Conservation (phyloP, 2,113 vertebrate genomes). For the Dasyornis broadbenti region DNA sequence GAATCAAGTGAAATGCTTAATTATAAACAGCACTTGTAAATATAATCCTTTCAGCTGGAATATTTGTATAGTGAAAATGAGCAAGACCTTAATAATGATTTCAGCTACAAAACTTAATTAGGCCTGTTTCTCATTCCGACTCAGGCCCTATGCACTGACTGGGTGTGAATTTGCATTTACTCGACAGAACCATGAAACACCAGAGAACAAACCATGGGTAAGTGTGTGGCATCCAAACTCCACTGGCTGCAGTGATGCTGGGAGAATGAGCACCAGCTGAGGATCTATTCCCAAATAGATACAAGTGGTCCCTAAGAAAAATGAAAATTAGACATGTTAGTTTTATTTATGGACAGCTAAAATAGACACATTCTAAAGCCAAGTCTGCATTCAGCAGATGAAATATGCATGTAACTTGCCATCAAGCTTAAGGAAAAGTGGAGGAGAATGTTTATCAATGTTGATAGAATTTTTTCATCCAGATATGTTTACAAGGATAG, state of each 20-base stretch:
- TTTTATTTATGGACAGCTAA: background rate
- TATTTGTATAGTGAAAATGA: background rate
- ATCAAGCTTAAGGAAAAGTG: background rate
- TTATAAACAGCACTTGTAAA: conserved; percentile 41
- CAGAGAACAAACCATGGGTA: background rate
- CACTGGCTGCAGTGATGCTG: background rate
- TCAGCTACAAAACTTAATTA: conserved; percentile 20
- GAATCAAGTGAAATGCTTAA: background rate
- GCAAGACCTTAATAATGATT: background rate
- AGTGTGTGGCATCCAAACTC: background rate
- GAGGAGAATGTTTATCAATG: background rate
- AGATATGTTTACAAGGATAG: background rate
- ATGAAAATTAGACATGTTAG: background rate
- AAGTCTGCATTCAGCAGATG: background rate
- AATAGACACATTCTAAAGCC: background rate
- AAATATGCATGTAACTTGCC: background rate
- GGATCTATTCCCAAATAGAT: background rate
- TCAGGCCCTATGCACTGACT: background rate
- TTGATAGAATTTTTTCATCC: background rate
- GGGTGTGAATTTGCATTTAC: background rate
- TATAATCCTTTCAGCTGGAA: conserved; percentile 12
- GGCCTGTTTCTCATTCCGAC: background rate
- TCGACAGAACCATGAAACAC: rapidly evolving
- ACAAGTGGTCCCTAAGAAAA: background rate
- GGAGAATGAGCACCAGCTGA: background rate